Conservation (phyloP, 2,888 invertebrate species). For the Drosophila longiperda region DNA sequence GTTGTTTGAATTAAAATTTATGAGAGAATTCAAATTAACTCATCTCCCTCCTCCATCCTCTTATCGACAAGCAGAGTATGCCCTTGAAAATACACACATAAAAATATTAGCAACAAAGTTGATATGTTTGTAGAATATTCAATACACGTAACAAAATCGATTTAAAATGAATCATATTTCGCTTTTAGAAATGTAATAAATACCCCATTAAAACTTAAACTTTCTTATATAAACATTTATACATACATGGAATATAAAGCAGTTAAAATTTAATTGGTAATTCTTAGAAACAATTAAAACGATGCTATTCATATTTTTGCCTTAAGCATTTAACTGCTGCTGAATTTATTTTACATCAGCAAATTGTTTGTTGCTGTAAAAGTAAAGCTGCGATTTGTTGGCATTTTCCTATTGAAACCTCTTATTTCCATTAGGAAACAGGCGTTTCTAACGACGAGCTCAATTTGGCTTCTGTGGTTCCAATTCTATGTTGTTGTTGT, state of each 20-base stretch:
- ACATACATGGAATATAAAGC: background rate
- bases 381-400: constrained; percentile 21
- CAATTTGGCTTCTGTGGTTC: constrained; percentile 46
- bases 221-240: background rate
- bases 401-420: background rate
- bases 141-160: background rate
- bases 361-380: background rate
- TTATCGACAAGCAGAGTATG: background rate
- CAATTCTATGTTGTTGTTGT: too few species aligned
- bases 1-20: background rate
- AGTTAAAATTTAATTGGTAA: background rate
- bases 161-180: background rate
- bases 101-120: background rate
- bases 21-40: background rate
- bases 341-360: background rate
- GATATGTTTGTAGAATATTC: background rate
- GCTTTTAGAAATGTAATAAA: background rate
- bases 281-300: background rate
- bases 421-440: constrained; percentile 52
- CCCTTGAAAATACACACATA: background rate
- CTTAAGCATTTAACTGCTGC: background rate
- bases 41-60: background rate
- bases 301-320: background rate
- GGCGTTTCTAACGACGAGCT: constrained; percentile 31
- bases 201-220: background rate